Evolutionary conservation across 2,113 vertebrate species (phyloP), one percentile per base, ranked within the genome.

Genomic region (Tragelaphus buxtoni): DNA sequence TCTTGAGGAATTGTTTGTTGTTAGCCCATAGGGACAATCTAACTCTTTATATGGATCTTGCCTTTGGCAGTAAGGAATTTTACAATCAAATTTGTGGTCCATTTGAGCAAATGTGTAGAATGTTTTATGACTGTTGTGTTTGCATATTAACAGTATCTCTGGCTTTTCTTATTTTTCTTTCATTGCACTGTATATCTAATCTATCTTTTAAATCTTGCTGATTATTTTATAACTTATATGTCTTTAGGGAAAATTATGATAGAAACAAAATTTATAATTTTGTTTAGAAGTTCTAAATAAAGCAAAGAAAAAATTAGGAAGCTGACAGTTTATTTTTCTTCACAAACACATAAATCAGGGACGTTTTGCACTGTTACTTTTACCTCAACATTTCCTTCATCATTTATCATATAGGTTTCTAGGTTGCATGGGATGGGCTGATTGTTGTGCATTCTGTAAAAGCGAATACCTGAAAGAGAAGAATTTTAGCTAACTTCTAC

Each of bases 1-100:
- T 95, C 65, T 87, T 94, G 90, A 97, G 88, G n/a, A 96, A 87
- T 39, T 77, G 49, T 88, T 85, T 97, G 93, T 91, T 87, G 79
- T 95, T 97, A 96, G 90, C 8, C 88, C 65, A 35, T 5, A 83
- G 94, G 93, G 84, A 90, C 45, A 58, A 76, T 94, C 72, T 97
- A 96, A 93, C 90, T 96, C 83, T 95, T 97, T 90, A 4, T 56
- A 93, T 2, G 5, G 65, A 93, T 90, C 90, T 94, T 92, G 72
- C 87, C 53, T 96, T 96, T 96, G 84, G 85, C 76, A 97, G 74
- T 93, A 85, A 79, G 80, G 30, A 79, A 95, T 93, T 95, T 96
- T 92, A 83, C 49, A 90, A 74, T 81, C 55, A 97, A 97, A 96
- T 92, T 88, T 97, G 51, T 94, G 65, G 79, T 92, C 51, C 81